phyloP scores from a whole-genome alignment of 2,113 vertebrate species.

The Oryzias curvinotus region DNA sequence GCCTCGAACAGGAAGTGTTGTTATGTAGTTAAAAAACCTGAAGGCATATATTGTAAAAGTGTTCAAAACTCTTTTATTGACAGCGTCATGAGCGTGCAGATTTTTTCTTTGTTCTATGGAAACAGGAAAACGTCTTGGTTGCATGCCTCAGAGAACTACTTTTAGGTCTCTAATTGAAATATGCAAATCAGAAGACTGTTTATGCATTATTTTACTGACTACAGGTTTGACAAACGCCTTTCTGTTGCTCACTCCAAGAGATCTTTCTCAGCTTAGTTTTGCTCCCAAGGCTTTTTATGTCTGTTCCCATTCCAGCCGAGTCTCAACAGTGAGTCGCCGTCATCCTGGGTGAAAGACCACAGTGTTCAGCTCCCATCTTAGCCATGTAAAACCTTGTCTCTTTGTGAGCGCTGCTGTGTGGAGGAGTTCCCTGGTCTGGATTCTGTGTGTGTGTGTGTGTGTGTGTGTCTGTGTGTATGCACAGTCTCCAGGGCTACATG shows the following conservation, averaged over 20 bases:
- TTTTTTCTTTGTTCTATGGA: not conserved
- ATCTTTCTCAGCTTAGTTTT: not conserved
- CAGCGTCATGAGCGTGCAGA: not conserved
- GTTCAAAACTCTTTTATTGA: too few species aligned
- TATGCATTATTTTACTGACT: slow-evolving; percentile 34
- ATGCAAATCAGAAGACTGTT: slow-evolving; percentile 28
- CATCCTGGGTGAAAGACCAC: slow-evolving; percentile 49
- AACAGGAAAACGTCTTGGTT: slow-evolving; percentile 18
- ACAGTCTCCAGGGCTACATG: slow-evolving; percentile 58
- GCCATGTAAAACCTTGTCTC: slow-evolving; percentile 50
- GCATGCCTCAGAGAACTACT: slow-evolving; percentile 16
- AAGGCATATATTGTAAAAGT: too few species aligned
- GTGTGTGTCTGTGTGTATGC: slow-evolving; percentile 26
- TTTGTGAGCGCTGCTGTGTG: slow-evolving; percentile 55
- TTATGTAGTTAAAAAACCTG: too few species aligned
- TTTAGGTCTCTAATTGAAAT: slow-evolving; percentile 43
- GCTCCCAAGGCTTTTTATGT: slow-evolving; percentile 23
- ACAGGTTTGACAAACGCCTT: slow-evolving; percentile 4
- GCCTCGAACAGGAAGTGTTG: too few species aligned
- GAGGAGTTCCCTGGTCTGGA: slow-evolving; percentile 49
- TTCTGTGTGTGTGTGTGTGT: slow-evolving; percentile 17
- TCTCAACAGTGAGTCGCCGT: slow-evolving; percentile 32
- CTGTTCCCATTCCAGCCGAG: slow-evolving; percentile 33
- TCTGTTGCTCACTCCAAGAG: slow-evolving; percentile 6
- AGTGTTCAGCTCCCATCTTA: slow-evolving; percentile 60